A percentile compares a stretch with the other conserved stretches of the same genome.
Evolutionary conservation across 2,113 vertebrate species (phyloP).

Genomic region (Hymenochirus boettgeri): DNA sequence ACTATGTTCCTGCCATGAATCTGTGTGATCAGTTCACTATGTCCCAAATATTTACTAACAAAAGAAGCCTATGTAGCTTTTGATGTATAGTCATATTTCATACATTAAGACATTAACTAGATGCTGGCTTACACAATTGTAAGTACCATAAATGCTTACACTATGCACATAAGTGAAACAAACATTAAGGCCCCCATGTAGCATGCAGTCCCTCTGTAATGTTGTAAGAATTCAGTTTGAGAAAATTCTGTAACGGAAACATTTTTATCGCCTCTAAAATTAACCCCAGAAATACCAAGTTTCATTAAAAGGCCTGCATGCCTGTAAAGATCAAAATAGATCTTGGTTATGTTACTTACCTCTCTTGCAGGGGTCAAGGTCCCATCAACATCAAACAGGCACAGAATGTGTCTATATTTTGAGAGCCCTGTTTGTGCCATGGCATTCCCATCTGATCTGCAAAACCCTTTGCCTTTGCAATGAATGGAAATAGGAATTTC

Average conservation of each 20-base stretch:
- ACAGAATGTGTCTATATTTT: slow-evolving; percentile 62
- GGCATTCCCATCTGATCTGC: slow-evolving; percentile 46
- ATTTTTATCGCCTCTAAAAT: not conserved
- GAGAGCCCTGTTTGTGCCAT: slow-evolving; percentile 44
- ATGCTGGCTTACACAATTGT: no score
- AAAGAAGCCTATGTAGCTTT: no score
- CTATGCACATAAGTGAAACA: no score
- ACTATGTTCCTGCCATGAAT: no score
- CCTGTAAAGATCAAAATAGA: not conserved
- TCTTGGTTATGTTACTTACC: slow-evolving; percentile 58
- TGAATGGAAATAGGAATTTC: slow-evolving; percentile 4
- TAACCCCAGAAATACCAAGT: not conserved
- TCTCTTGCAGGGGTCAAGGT: slow-evolving; percentile 86
- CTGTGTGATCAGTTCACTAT: no score
- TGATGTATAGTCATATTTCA: no score
- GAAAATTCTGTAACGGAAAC: not conserved
- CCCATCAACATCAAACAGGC: slow-evolving; percentile 93
- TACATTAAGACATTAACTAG: no score
- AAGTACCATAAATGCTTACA: no score
- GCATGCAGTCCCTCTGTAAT: not conserved
- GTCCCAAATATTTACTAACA: no score
- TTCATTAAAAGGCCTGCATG: not conserved
- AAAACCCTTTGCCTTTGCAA: slow-evolving; percentile 3
- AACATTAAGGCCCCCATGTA: no score
- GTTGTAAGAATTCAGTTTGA: not conserved